A percentile compares a stretch with the other conserved stretches of the same genome.
These are phyloP conservation scores for Sphaeramia orbicularis DNA, from an alignment of 2,797 vertebrate species.

Conservation along the genomic window DNA sequence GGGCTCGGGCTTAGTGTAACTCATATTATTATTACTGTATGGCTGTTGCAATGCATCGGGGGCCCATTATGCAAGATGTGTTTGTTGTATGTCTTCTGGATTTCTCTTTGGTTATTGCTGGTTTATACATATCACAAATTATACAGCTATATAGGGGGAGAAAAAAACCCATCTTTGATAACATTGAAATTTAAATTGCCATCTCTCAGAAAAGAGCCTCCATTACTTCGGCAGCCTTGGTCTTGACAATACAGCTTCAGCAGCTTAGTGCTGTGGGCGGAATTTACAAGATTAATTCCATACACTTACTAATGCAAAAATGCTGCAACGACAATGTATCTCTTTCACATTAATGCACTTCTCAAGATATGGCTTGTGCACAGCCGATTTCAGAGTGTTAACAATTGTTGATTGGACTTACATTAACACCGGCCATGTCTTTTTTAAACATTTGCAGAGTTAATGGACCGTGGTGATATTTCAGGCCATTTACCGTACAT, in stretches of 20 bases:
- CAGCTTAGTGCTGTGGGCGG: conserved; percentile 46
- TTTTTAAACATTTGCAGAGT: not conserved
- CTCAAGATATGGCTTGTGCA: conserved; percentile 10
- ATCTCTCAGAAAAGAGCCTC: conserved; percentile 35
- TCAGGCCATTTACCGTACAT: conserved; percentile 11
- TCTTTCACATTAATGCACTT: conserved; percentile 34
- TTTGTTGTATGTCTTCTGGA: conserved; percentile 26
- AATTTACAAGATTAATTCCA: conserved; percentile 51
- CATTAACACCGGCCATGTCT: conserved; percentile 9
- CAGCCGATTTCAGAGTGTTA: not conserved
- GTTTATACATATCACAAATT: conserved; percentile 27
- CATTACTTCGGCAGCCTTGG: conserved; percentile 45
- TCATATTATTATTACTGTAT: conserved; percentile 39
- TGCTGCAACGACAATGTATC: conserved; percentile 7
- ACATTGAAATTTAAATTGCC: conserved; percentile 47
- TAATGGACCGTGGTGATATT: not conserved
- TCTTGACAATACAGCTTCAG: conserved; percentile 33
- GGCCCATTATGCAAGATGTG: conserved; percentile 40
- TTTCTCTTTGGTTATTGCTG: conserved; percentile 30
- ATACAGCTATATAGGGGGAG: not conserved
- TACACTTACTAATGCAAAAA: conserved; percentile 41
- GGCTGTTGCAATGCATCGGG: conserved; percentile 41
- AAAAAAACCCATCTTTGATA: no score
- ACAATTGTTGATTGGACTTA: conserved; percentile 11
- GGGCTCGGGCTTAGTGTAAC: conserved; percentile 39